Evolutionary conservation across 30 jellyfish, hydroid and myxozoan genomes (phyloP).

Genomic region (Hydra vulgaris): DNA sequence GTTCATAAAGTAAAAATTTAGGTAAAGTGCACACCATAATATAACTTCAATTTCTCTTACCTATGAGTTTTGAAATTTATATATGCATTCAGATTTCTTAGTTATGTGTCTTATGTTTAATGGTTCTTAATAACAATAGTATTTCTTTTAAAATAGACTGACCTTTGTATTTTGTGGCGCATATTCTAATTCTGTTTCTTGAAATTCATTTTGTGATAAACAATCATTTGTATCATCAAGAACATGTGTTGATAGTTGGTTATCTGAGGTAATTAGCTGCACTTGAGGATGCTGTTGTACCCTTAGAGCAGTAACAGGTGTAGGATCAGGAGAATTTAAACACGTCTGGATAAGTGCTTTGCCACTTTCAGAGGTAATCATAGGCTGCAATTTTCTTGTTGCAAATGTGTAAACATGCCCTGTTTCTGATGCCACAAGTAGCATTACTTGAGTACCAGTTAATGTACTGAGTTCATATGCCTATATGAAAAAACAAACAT

Average conservation of each 20-base stretch:
- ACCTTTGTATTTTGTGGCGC: conserved; percentile 44
- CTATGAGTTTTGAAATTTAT: too few species aligned
- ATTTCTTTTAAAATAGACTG: too few species aligned
- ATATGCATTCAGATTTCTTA: too few species aligned
- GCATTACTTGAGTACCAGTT: conserved; percentile 99
- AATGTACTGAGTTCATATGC: conserved; percentile 93
- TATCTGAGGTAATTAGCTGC: background rate
- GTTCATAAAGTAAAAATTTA: too few species aligned
- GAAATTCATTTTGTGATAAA: conserved; percentile 85
- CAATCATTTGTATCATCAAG: conserved; percentile 68
- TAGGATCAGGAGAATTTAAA: conserved; percentile 87
- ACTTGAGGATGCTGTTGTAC: conserved; percentile 14
- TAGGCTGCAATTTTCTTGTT: conserved; percentile 90
- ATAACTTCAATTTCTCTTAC: too few species aligned
- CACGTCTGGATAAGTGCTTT: conserved; percentile 98
- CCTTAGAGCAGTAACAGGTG: conserved; percentile 35
- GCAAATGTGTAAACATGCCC: conserved; percentile 99
- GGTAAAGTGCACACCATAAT: too few species aligned
- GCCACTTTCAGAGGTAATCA: conserved; percentile 98
- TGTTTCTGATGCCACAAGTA: conserved; percentile 93
- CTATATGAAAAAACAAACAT: conserved; percentile 19
- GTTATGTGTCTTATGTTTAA: too few species aligned
- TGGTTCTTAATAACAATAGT: too few species aligned
- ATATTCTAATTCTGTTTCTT: conserved; percentile 80
- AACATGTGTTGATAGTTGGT: conserved; percentile 34